Evolutionary conservation across 2,888 invertebrate species (phyloP).

Genomic region (Acanthococcus lagerstroemiae): DNA sequence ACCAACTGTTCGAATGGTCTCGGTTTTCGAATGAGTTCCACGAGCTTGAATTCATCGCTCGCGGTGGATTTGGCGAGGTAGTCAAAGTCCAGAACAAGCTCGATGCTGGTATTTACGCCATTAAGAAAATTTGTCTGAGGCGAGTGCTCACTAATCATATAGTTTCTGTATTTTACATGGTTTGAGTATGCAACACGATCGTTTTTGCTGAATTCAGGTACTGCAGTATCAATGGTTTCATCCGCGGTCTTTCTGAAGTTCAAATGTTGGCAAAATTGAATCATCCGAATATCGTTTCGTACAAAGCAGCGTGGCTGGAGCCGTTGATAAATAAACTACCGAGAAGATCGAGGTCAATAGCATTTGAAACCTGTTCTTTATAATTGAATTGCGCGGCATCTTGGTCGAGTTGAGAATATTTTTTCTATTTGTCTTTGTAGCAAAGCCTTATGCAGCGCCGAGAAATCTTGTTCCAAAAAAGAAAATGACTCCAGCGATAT

Average conservation of each 20-base stretch:
- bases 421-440: not conserved
- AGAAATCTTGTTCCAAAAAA: not conserved
- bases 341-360: not conserved
- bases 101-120: constrained; percentile 66
- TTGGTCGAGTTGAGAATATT: not conserved
- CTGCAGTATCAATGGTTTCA: constrained; percentile 47
- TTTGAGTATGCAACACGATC: not conserved
- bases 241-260: constrained; percentile 62
- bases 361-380: too few relatives aligned
- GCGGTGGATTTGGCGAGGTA: constrained; percentile 67
- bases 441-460: not conserved
- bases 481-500: constrained; percentile 21
- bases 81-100: constrained; percentile 63
- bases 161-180: not conserved
- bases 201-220: constrained; percentile 49
- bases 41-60: constrained; percentile 57
- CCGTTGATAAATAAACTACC: constrained; percentile 41
- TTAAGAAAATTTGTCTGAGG: constrained; percentile 55
- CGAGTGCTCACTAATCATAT: constrained; percentile 32
- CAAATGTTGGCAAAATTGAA: constrained; percentile 67
- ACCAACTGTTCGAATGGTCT: constrained; percentile 35
- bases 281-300: constrained; percentile 70
- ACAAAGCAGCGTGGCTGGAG: constrained; percentile 76
- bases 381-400: too few relatives aligned
- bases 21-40: constrained; percentile 60